Conservation (phyloP, 2,888 invertebrate species). For the Diarsia brunnea region DNA sequence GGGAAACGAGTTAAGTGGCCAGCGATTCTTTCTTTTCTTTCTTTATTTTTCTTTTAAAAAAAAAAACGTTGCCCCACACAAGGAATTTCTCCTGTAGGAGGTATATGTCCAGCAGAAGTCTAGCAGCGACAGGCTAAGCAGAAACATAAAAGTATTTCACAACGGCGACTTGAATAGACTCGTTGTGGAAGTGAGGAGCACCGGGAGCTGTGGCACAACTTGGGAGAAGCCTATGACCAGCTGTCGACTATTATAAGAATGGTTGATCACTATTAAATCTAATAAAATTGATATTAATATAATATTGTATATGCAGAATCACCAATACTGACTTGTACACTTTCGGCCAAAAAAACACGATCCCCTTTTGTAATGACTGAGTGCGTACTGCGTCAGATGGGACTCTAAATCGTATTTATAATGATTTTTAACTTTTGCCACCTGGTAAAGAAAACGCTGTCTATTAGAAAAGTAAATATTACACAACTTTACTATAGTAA, state of each 20-base stretch:
- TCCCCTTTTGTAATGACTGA: conserved; percentile 4
- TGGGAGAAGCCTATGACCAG: neutral
- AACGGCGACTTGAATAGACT: neutral
- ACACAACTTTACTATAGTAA: conserved; percentile 17
- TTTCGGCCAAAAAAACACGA: conserved; percentile 4
- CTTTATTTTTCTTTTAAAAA: too few species aligned
- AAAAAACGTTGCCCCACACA: too few species aligned
- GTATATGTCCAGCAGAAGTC: too few species aligned
- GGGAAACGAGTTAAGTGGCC: too few species aligned
- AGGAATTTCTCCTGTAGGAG: too few species aligned
- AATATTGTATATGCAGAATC: neutral
- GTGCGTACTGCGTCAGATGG: conserved; percentile 4
- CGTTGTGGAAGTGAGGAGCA: neutral
- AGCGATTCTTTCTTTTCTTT: too few species aligned
- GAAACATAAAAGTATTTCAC: neutral
- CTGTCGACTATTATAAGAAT: neutral
- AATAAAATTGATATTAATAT: neutral
- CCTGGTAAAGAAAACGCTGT: conserved; percentile 6
- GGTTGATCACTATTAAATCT: neutral
- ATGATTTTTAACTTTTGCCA: conserved; percentile 28
- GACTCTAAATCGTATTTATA: conserved; percentile 17
- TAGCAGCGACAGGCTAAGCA: too few species aligned
- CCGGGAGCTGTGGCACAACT: neutral
- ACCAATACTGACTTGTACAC: neutral
- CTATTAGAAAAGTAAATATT: conserved; percentile 36